A percentile compares a stretch with the other conserved stretches of the same genome.
phyloP scores from a whole-genome alignment of 2,888 invertebrate species.

The Pterobdella sp. region DNA sequence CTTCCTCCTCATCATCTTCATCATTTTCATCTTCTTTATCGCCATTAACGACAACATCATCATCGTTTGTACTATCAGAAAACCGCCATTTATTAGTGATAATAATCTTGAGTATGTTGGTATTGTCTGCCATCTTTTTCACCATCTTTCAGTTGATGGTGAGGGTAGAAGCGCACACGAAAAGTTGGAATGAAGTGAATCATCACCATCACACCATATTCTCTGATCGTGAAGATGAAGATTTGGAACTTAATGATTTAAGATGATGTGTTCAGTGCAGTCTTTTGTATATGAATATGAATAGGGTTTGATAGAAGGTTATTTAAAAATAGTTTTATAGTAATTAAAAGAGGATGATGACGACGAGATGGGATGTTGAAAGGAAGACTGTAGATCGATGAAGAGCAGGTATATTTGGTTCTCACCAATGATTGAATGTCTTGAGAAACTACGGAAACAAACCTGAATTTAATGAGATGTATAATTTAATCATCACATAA shows the following conservation, averaged over 20 bases:
- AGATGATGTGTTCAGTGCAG: not conserved
- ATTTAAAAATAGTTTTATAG: no score
- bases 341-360: no score
- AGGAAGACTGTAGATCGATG: not conserved
- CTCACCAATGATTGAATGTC: no score
- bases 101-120: constrained; percentile 32
- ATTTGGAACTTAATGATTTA: not conserved
- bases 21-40: not conserved
- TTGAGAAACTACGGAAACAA: no score
- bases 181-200: constrained; percentile 5
- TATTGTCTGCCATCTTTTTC: constrained; percentile 32
- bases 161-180: constrained; percentile 31
- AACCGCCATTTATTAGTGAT: constrained; percentile 29
- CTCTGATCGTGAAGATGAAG: constrained; percentile 4
- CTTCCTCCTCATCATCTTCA: not conserved
- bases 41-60: constrained; percentile 7
- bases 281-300: not conserved
- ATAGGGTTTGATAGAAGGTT: not conserved
- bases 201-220: not conserved
- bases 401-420: no score
- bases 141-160: constrained; percentile 34
- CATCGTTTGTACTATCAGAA: not conserved
- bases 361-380: not conserved
- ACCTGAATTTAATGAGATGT: no score
- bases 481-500: no score